Evolutionary conservation across 2,113 vertebrate genomes (phyloP).

Genomic region (Onychostruthus taczanowskii): DNA sequence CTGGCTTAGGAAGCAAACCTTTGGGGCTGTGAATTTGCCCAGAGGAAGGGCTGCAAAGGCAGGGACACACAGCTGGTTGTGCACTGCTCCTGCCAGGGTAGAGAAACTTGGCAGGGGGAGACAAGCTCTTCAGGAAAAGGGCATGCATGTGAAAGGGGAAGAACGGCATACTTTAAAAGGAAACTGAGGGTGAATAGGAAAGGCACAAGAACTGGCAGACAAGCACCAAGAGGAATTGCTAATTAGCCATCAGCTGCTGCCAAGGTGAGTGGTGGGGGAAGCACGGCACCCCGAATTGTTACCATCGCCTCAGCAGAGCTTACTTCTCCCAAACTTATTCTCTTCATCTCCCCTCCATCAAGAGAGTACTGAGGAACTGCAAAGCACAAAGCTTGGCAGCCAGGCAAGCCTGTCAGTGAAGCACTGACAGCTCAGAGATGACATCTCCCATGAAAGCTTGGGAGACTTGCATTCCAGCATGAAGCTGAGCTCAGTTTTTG

Average conservation of each 20-base stretch:
- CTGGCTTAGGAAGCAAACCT: neutral
- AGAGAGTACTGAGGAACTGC: neutral
- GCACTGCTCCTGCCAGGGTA: neutral
- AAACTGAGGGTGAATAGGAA: neutral
- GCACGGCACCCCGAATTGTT: accelerated
- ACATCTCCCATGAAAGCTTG: neutral
- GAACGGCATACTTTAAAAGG: neutral
- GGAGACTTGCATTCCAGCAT: neutral
- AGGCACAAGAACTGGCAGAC: neutral
- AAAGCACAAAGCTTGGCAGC: neutral
- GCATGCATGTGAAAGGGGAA: neutral
- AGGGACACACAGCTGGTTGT: neutral
- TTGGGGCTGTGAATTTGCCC: neutral
- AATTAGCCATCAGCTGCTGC: neutral
- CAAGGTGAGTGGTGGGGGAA: neutral
- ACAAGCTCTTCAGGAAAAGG: neutral
- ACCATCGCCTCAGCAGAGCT: neutral
- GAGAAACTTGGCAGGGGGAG: neutral
- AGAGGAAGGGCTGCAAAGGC: neutral
- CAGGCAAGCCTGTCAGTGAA: neutral
- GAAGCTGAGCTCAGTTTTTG: neutral
- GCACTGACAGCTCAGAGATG: neutral
- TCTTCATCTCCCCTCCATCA: neutral
- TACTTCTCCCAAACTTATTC: neutral
- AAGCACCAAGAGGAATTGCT: neutral